A percentile compares a stretch with the other conserved stretches of the same genome.
Evolutionary conservation across 2,888 invertebrate species (phyloP).

Genomic region (Mycalesis mineus): DNA sequence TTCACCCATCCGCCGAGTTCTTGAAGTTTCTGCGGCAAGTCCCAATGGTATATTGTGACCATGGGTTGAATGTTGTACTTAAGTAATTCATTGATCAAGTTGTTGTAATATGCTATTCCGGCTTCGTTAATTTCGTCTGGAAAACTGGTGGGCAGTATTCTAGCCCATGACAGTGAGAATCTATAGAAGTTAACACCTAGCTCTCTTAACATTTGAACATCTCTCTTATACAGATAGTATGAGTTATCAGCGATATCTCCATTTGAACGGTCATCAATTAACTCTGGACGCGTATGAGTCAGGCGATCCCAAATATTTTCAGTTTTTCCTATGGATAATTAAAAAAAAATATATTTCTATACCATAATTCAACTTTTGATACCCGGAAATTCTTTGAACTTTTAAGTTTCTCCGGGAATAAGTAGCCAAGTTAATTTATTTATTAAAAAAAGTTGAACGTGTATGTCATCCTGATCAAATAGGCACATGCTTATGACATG

Average conservation of each 20-base stretch:
- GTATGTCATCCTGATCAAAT: no score
- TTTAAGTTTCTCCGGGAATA: no score
- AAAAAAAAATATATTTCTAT: no score
- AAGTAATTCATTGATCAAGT: constrained; percentile 79
- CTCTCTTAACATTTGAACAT: constrained; percentile 65
- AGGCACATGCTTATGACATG: no score
- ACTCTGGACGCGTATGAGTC: constrained; percentile 43
- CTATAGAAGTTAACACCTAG: constrained; percentile 68
- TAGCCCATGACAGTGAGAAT: constrained; percentile 80
- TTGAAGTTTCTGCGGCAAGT: constrained; percentile 73
- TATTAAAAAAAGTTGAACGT: no score
- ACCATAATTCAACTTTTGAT: no score
- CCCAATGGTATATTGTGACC: constrained; percentile 77
- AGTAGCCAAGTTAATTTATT: no score
- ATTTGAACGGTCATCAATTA: constrained; percentile 50
- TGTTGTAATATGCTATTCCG: constrained; percentile 81
- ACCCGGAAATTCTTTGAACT: no score
- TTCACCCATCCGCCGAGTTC: constrained; percentile 75
- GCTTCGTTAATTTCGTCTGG: constrained; percentile 70
- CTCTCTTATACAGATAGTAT: constrained; percentile 80
- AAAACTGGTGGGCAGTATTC: constrained; percentile 79
- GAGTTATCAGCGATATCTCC: constrained; percentile 79
- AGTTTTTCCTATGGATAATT: neutral
- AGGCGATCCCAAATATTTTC: constrained; percentile 54
- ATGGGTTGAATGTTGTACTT: constrained; percentile 79